phyloP scores from a whole-genome alignment of 2,797 vertebrate genomes.

The Acanthurus leucopareius region DNA sequence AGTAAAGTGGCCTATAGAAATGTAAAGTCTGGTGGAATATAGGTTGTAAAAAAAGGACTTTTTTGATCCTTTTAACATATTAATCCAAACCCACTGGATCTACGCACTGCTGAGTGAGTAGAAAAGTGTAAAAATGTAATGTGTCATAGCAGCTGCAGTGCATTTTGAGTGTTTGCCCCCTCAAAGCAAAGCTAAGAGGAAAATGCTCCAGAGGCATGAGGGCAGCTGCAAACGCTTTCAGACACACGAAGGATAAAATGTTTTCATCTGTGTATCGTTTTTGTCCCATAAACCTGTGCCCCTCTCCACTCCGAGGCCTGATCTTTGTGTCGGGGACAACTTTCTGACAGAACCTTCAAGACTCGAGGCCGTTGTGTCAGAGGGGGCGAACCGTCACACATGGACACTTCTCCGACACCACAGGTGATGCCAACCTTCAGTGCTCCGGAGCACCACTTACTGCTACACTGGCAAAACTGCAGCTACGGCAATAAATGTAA shows the following conservation, averaged over 20 bases:
- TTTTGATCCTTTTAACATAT: neutral
- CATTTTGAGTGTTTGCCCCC: constrained; percentile 11
- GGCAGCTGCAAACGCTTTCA: constrained; percentile 19
- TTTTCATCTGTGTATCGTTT: constrained; percentile 30
- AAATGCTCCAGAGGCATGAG: constrained; percentile 38
- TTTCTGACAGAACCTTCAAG: constrained; percentile 50
- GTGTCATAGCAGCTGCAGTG: constrained; percentile 10
- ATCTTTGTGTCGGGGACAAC: constrained; percentile 48
- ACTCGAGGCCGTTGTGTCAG: constrained; percentile 39
- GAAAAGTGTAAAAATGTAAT: neutral
- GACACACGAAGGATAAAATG: constrained; percentile 7
- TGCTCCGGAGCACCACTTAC: constrained; percentile 36
- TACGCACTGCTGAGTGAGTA: neutral
- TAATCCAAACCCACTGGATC: neutral
- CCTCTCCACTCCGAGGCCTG: constrained; percentile 23
- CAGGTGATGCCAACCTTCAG: constrained; percentile 51
- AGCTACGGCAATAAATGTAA: constrained; percentile 34
- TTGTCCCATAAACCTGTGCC: constrained; percentile 34
- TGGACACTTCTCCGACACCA: constrained; percentile 39
- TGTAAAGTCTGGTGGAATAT: too few species aligned
- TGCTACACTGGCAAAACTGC: constrained; percentile 41
- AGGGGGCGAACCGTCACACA: constrained; percentile 37
- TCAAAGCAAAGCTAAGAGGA: constrained; percentile 25
- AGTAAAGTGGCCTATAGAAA: neutral
- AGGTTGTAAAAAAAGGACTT: neutral